Evolutionary conservation across 2,888 invertebrate genomes (phyloP), one percentile per base, ranked within the genome.

Genomic region (Sarcophaga caerulescens): DNA sequence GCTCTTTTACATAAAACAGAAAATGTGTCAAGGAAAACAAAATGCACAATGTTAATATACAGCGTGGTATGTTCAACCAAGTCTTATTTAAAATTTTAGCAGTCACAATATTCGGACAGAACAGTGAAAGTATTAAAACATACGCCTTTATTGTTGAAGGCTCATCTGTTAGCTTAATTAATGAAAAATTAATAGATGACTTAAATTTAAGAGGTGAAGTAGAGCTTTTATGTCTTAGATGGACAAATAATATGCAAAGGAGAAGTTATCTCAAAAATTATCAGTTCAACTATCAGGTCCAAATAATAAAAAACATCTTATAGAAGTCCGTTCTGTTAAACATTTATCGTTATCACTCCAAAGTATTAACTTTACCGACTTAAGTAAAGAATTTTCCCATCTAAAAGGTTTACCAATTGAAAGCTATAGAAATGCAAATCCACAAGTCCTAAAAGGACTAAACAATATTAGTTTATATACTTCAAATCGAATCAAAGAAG

Each of bases 221-320:
- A 4, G 65, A 77, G 62, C 81, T 6, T 35, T 35, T 35, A 35
- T 35, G 35, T 6, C 35, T 6, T 35, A 35, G 35, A 35, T 35
- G 35, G 35, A 35, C 35, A 6, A 35, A 35, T 6, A 35, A 35
- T 35, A 35, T 35, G 35, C 6, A 35, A 35, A 35, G 35, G 35
- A 35, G 35, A 77, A 11, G 35, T 86, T 17, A 78, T 84, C 84
- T 6, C 25, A 59, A 59, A 62, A 35, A 17, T 35, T 81, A 23
- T 47, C 17, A 17, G 14, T 78, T 63, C 17, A 73, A 19, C 69
- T 85, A n/a, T 84, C 47, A 25, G 85, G 88, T 79, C 10, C 21
- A 25, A 25, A n/a, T 84, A 25, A 60, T 73, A 25, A 59, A 69
- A 25, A 73, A 44, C 14, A 45, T 14, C 14, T 47, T 47, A 19